Evolutionary conservation across 1,140 invertebrate genomes (phyloP).

Genomic region (Drosophila biarmipes): DNA sequence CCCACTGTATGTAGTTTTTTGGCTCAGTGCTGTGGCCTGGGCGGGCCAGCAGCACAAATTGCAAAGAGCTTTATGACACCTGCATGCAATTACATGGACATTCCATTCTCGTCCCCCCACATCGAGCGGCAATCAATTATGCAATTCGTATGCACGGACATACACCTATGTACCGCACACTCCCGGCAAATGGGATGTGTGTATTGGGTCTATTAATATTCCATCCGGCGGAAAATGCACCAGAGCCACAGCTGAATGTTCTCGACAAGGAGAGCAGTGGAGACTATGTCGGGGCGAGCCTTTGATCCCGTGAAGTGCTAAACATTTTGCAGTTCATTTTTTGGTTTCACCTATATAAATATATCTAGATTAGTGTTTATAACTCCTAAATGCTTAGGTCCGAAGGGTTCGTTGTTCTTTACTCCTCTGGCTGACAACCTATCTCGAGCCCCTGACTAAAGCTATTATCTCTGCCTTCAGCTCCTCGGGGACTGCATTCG

Average conservation of each 20-base stretch:
- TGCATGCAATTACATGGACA: slow-evolving; percentile 58
- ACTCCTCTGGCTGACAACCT: neutral
- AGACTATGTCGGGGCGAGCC: slow-evolving; percentile 8
- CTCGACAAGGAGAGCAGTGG: slow-evolving; percentile 3
- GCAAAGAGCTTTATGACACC: slow-evolving; percentile 51
- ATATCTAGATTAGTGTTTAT: neutral
- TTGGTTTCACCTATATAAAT: neutral
- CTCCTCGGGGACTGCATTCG: slow-evolving; percentile 11
- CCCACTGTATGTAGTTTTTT: slow-evolving; percentile 23
- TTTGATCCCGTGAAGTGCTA: neutral
- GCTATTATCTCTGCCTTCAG: slow-evolving; percentile 2
- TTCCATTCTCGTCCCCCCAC: slow-evolving; percentile 52
- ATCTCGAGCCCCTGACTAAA: slow-evolving; percentile 14
- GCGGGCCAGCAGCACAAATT: slow-evolving; percentile 27
- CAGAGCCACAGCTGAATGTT: neutral
- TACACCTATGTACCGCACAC: neutral
- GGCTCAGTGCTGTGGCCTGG: slow-evolving; percentile 4
- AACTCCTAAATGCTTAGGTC: neutral
- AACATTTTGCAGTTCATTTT: neutral
- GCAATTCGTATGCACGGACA: slow-evolving; percentile 30
- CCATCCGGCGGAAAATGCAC: slow-evolving; percentile 21
- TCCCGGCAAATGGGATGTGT: neutral
- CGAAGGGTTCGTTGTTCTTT: neutral
- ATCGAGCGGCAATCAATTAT: slow-evolving; percentile 50
- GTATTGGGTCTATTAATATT: neutral